Evolutionary conservation across 2,113 vertebrate species (phyloP), one percentile per base, ranked within the genome.

Genomic region (Amphilophus citrinellus): DNA sequence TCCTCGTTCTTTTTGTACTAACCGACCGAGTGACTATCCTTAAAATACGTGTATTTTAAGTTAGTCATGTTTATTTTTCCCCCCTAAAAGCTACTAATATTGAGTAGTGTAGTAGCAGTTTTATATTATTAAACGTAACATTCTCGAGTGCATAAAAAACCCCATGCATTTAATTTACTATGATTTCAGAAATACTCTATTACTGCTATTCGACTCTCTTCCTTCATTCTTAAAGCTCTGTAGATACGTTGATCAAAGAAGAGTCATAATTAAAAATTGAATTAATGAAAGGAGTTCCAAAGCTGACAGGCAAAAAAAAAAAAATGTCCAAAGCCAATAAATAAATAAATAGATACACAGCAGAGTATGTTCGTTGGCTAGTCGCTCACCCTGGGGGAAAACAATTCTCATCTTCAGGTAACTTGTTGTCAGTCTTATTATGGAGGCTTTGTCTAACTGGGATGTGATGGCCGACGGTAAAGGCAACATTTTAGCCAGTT

Each of bases 401-500:
- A 95, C 94, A 8, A 95, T 97, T 62, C 98, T 97, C 96, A 99
- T 97, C 88, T 98, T 98, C 92, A 99, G 93, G 93, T 99, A 99
- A 91, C 98, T 99, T 79, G 99, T 99, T 76, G 98, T 97, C 68
- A 99, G 96, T 76, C 98, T 96, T 95, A 99, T 99, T 32, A 99
- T 98, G 81, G 98, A 99, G 5, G 98, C 98, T 91, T 99, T 99
- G 95, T 99, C 98, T 88, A 99, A 96, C 93, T 99, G 97, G 0
- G 98, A 98, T 10, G 97, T 98, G 87, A 99, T 97, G 3, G 97
- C 98, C 82, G 98, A 98, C 4, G 98, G 98, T 71, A 99, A 95
- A 20, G 98, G 98, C 95, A 99, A 92, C 95, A 99, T 97, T 87
- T 98, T 97, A 39, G 98, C 98, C 81, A 99, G 97, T 87, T 99